A percentile compares a stretch with the other conserved stretches of the same genome.
phyloP scores from a whole-genome alignment of 2,113 vertebrate species.

The Leptosomus discolor region DNA sequence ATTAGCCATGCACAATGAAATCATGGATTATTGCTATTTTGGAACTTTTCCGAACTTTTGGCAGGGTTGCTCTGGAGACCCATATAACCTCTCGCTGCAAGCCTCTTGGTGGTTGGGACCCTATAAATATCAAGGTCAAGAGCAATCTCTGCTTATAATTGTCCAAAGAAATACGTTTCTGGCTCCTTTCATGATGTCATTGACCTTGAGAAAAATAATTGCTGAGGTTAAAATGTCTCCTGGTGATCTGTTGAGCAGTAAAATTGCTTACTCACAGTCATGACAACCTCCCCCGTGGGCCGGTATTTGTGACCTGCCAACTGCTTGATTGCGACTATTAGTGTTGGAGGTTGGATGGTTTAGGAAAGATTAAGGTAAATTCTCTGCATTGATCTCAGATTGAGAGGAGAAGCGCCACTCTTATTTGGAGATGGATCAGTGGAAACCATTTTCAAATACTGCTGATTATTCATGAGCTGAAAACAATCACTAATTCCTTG shows the following conservation, averaged over 20 bases:
- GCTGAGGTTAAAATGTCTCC: not conserved
- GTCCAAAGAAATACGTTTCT: not conserved
- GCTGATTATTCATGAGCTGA: not conserved
- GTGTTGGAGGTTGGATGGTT: not conserved
- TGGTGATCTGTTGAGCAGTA: not conserved
- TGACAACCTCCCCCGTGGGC: not conserved
- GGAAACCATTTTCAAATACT: not conserved
- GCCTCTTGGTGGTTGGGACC: not conserved
- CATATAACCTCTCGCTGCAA: not conserved
- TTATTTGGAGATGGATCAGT: not conserved
- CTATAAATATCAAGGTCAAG: conserved; percentile 18
- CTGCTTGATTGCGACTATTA: not conserved
- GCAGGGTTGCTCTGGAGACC: not conserved
- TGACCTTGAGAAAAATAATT: conserved; percentile 12
- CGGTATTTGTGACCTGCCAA: not conserved
- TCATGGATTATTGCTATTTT: not conserved
- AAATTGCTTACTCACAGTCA: not conserved
- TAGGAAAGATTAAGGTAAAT: not conserved
- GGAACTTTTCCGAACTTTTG: not conserved
- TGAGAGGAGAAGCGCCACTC: not conserved
- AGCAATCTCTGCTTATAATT: not conserved
- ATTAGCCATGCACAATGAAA: conserved; percentile 1
- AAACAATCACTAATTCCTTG: not conserved
- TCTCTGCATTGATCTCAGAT: not conserved
- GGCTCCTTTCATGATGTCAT: not conserved